Conservation (phyloP, 2,113 vertebrate genomes). For the Phalacrocorax aristotelis region DNA sequence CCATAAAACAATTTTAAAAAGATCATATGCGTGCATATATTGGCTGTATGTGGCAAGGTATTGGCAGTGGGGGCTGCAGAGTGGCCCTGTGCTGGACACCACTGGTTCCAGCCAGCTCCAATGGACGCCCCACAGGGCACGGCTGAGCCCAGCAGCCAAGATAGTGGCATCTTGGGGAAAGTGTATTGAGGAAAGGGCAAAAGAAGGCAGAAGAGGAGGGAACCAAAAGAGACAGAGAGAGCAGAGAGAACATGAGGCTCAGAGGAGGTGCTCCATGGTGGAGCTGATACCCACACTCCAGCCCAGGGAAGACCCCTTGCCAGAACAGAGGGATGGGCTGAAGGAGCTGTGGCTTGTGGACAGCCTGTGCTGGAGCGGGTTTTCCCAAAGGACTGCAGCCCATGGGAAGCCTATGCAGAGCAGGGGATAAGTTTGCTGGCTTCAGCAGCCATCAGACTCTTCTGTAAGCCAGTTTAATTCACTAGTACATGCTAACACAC, state of each 20-base stretch:
- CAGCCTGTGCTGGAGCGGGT: no score
- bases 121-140: accelerated
- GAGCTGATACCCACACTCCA: not conserved
- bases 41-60: not conserved
- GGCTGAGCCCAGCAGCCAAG: accelerated
- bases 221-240: not conserved
- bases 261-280: not conserved
- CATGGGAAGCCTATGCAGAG: not conserved
- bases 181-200: accelerated
- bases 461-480: not conserved
- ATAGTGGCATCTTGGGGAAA: accelerated
- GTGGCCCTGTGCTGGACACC: accelerated
- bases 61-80: no score
- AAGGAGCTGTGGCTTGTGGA: accelerated
- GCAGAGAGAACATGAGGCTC: not conserved
- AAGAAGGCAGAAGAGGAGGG: not conserved
- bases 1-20: not conserved
- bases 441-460: not conserved
- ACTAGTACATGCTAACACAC: not conserved
- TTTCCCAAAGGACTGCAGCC: not conserved
- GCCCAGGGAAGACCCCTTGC: not conserved
- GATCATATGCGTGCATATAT: no score
- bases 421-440: not conserved
- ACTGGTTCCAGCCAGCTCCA: accelerated
- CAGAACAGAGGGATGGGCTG: not conserved